Base-by-base conservation (phyloP, 2,888 invertebrate genomes). In the Brachyptera putata region DNA sequence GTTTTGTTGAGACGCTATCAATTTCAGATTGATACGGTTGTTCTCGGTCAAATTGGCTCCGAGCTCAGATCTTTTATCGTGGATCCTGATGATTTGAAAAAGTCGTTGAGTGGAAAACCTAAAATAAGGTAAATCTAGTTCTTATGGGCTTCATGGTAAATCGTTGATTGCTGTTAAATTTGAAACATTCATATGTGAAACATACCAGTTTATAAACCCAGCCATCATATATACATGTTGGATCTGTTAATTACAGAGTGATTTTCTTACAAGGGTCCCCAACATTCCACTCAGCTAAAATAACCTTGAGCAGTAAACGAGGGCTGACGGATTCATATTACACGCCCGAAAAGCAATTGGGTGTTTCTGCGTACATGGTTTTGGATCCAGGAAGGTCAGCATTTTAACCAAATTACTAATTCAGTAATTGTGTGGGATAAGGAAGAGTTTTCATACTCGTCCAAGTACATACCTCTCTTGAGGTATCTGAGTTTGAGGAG, bases 51-150 rank as follows among this genome's bases (percentile, higher is more conserved):
- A 11, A 68, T 72, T 56, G 64, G 67, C 9, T 70, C 77, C 18
- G 76, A 79, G 65, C 71, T 84, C 46, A 70, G 74, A 3, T 70
- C 79, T 21, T 82, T 80, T 65, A 74, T 76, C 46, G 79, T 81
- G 69, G 82, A 83, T 67, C 79, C 81, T 0, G 81, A 80, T 58
- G 78, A 80, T 36, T 82, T 81, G 65, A 70, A 74, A 37, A 84
- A 83, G 69, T 82, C 84, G 1, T 68, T 82, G 49, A 82, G 79
- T 50, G 85, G 84, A 26, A 82, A 81, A 65, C 83, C 85, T 1
- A 80, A 81, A 69, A 68, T 85, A 1, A 82, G 84, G 84, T 84
- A 73, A 73, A 56, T n/a, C n/a, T n/a, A n/a, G n/a, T n/a, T n/a
- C n/a, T n/a, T n/a, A n/a, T n/a, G n/a, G n/a, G n/a, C n/a, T n/a